phyloP scores from a whole-genome alignment of 2,797 vertebrate genomes.

The Typhlichthys subterraneus region DNA sequence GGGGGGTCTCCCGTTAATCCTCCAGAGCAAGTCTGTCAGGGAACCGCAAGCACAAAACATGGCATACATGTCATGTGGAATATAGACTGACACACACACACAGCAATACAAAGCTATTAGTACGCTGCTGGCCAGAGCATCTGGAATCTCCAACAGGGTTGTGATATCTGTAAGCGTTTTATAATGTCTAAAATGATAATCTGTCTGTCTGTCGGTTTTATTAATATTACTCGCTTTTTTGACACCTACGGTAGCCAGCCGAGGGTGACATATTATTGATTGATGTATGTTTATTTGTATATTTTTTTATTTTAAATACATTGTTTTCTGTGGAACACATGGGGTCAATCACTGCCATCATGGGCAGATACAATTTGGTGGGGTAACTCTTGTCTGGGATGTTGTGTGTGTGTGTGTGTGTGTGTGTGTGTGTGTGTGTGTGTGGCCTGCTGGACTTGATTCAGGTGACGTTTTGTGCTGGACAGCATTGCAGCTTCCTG shows the following conservation, averaged over 20 bases:
- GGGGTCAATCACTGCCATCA: slow-evolving; percentile 4
- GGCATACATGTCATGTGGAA: too few relatives aligned
- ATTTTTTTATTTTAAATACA: slow-evolving; percentile 27
- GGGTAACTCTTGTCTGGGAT: too few relatives aligned
- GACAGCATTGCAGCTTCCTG: too few relatives aligned
- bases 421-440: not conserved
- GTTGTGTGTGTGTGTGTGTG: slow-evolving; percentile 9
- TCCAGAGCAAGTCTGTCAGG: too few relatives aligned
- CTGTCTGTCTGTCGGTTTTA: slow-evolving; percentile 60
- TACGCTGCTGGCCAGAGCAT: slow-evolving; percentile 34
- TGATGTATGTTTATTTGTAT: slow-evolving; percentile 21
- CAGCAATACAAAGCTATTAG: not conserved
- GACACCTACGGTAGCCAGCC: slow-evolving; percentile 38
- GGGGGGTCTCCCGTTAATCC: not conserved
- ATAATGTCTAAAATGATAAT: slow-evolving; percentile 64
- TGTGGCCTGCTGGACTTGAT: not conserved
- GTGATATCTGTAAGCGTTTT: slow-evolving; percentile 61
- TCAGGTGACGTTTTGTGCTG: too few relatives aligned
- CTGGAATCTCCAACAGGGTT: slow-evolving; percentile 35
- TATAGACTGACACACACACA: too few relatives aligned
- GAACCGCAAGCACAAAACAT: slow-evolving; percentile 1
- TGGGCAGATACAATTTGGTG: too few relatives aligned
- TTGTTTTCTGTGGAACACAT: slow-evolving; percentile 23
- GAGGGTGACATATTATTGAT: slow-evolving; percentile 34
- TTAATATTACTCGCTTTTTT: slow-evolving; percentile 30